Evolutionary conservation across 2,888 invertebrate genomes (phyloP), one percentile per base, ranked within the genome.

Genomic region (Anaspis maculata): DNA sequence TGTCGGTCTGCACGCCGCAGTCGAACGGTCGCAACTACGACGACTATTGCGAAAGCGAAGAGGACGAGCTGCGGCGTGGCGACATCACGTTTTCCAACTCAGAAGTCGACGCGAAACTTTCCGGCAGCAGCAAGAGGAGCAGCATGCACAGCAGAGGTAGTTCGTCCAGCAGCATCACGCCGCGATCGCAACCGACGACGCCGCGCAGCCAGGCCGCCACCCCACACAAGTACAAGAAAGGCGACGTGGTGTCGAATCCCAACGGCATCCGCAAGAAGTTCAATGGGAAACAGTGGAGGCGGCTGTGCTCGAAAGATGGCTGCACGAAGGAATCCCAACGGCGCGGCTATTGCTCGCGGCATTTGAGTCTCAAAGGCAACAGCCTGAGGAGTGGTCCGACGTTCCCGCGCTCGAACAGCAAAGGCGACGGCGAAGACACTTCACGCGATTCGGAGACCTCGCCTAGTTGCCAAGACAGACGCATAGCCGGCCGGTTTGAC

Each of bases 271-370:
- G 96, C 9, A 98, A 98, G 71, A 98, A 97, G 71, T 98, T 94
- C 68, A 98, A 98, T 71, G 98, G 98, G 21, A 98, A 98, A 69
- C 98, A 98, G 65, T 98, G 97, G 98, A 77, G 97, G 42, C 75
- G 97, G 53, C 75, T 98, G 44, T 98, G 97, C 70, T 94, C 94
- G 38, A 89, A 88, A 64, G 89, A 90, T 56, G 88, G 89, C 34
- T 97, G 96, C 68, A 84, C 83, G 21, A 91, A 91, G 70, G 97
- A 98, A 74, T 96, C 96, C 57, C 97, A 98, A 69, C 74, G 97
- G 22, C 76, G 95, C 48, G 97, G 98, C 22, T 97, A 77, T 69
- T 98, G 97, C 66, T 98, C 97, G 13, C 71, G 97, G 30, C 97
- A 98, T 69, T 76, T 97, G 51, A 95, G 89, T 50, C 76, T 94